Evolutionary conservation across 2,888 invertebrate genomes (phyloP), one percentile per base, ranked within the genome.

Genomic region (Cosmia trapezina): DNA sequence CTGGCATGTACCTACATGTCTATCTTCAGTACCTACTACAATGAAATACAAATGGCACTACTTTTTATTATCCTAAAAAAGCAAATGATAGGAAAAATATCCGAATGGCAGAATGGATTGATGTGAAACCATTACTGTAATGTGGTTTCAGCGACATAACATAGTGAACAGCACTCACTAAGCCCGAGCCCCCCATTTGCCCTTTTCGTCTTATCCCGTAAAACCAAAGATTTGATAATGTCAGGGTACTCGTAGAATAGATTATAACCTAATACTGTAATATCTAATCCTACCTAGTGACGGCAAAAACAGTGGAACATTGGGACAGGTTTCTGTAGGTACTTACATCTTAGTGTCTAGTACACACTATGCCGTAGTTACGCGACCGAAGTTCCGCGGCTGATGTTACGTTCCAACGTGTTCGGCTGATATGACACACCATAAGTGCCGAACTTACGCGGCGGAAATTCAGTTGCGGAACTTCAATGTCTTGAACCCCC

Each of bases 51-150:
- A 66, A 67, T 49, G 4, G 19, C 8, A 4, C 4, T 43, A 33
- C 59, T 12, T 66, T 74, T 66, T 60, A 47, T 2, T 3, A 1
- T 41, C 28, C n/a, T 37, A 37, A 45, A 37, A 70, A 70, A 53
- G 19, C 4, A 57, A 41, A 41, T 11, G 22, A 2, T 54, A 2
- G 49, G 41, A 22, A 37, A 75, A 54, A 67, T 59, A 66, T 33
- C 37, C 28, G 17, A 65, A 59, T 33, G 37, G 0, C 33, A 19
- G 19, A 71, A 37, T 22, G 70, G 45, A 53, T 54, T 54, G 22
- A 70, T 43, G 75, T 53, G 33, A 60, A 53, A 19, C n/a, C 66
- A 66, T 74, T 74, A 75, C 66, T 49, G 41, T 75, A 75, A 66
- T 53, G 11, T 60, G 6, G 11, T 74, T 65, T 74, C 12, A 11